A percentile compares a stretch with the other conserved stretches of the same genome.
Conservation (phyloP, 2,797 vertebrate species). For the Mus minutoides region DNA sequence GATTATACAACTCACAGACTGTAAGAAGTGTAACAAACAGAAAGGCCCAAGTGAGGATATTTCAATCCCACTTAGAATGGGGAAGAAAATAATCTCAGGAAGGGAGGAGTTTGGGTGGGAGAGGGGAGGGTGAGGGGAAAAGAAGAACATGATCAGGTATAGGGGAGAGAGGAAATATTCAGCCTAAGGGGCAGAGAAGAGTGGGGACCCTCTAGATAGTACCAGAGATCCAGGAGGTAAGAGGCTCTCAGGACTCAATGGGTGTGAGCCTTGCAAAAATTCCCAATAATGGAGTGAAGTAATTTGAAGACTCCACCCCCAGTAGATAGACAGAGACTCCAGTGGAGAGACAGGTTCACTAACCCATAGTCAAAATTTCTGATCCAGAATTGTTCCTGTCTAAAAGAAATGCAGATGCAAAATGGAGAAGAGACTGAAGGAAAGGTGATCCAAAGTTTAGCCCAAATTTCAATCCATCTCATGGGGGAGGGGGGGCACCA, state of each 20-base stretch:
- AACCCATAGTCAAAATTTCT: neutral
- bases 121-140: neutral
- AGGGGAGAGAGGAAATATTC: neutral
- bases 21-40: too few species aligned
- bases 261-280: neutral
- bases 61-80: neutral
- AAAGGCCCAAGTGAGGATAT: too few species aligned
- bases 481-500: neutral
- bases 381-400: neutral
- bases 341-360: neutral
- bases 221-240: neutral
- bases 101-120: neutral
- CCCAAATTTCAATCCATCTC: neutral
- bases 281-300: neutral
- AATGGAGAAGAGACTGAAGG: neutral
- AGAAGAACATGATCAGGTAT: neutral
- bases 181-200: neutral
- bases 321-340: neutral
- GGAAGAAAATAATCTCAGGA: neutral
- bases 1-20: too few species aligned
- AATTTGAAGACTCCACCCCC: neutral
- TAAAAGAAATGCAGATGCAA: neutral
- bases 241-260: neutral
- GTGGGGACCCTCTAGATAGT: neutral
- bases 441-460: neutral